phyloP scores from a whole-genome alignment of 1,140 invertebrate species.

The Drosophila orena region DNA sequence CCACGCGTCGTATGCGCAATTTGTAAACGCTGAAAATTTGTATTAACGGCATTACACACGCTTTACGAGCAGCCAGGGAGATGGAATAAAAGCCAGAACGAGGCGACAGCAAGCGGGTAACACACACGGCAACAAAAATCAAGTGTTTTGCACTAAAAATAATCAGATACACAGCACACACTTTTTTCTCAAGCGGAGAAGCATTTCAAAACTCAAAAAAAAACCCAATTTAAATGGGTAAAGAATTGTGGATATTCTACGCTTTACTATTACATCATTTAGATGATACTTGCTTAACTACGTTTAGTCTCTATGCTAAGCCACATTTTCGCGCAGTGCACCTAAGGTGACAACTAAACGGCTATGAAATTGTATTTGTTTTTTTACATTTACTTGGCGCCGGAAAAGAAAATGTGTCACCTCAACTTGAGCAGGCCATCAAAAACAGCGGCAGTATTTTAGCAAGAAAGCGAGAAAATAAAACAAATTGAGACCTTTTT shows the following conservation, averaged over 20 bases:
- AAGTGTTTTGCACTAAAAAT: constrained; percentile 1
- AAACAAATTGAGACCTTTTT: not conserved
- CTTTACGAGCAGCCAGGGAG: constrained; percentile 67
- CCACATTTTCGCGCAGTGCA: not conserved
- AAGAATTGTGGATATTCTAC: no score
- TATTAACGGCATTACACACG: constrained; percentile 78
- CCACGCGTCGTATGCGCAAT: constrained; percentile 78
- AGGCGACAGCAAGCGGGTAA: constrained; percentile 6
- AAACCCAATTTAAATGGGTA: no score
- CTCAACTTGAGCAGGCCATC: constrained; percentile 28
- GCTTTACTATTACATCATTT: no score
- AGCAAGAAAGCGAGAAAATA: constrained; percentile 2
- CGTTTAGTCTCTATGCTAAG: no score
- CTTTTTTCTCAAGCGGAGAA: no score
- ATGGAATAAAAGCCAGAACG: constrained; percentile 36
- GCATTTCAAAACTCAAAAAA: not conserved
- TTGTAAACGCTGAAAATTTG: constrained; percentile 79
- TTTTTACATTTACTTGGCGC: constrained; percentile 20
- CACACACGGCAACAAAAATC: constrained; percentile 8
- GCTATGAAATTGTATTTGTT: constrained; percentile 45
- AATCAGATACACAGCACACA: not conserved
- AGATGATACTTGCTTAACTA: no score
- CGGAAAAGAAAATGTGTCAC: constrained; percentile 44
- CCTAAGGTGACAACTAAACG: constrained; percentile 54
- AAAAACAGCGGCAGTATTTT: constrained; percentile 9